Conservation (phyloP, 1,140 invertebrate species). For the Polyergus mexicanus region DNA sequence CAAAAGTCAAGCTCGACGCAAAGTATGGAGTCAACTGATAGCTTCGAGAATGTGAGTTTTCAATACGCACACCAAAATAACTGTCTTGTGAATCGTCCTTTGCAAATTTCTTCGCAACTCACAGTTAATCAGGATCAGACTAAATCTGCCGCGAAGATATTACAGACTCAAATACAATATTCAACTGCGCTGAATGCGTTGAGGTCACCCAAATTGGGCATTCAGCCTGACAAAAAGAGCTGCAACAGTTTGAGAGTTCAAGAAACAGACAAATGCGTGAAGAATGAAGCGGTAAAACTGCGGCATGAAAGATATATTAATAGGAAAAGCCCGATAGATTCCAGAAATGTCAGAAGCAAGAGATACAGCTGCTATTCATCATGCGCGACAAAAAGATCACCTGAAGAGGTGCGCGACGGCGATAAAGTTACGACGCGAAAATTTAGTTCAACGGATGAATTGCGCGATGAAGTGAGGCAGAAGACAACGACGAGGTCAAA, state of each 20-base stretch:
- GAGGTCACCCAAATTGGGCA: slow-evolving; percentile 30
- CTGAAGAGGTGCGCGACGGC: slow-evolving; percentile 57
- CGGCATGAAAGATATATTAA: slow-evolving; percentile 72
- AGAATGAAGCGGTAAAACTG: slow-evolving; percentile 73
- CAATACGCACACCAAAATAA: slow-evolving; percentile 33
- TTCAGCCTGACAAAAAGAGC: neutral
- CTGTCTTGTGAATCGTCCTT: slow-evolving; percentile 11
- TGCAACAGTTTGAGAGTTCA: slow-evolving; percentile 28
- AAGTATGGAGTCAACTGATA: slow-evolving; percentile 79
- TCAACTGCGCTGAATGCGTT: neutral
- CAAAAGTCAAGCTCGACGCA: slow-evolving; percentile 76
- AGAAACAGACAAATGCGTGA: slow-evolving; percentile 62
- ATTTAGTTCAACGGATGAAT: slow-evolving; percentile 80
- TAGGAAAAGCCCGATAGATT: slow-evolving; percentile 31
- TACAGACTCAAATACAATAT: slow-evolving; percentile 12
- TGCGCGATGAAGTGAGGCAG: slow-evolving; percentile 74
- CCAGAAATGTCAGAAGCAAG: slow-evolving; percentile 64
- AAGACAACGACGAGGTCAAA: slow-evolving; percentile 71
- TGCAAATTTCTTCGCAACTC: slow-evolving; percentile 20
- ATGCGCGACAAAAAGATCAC: slow-evolving; percentile 62
- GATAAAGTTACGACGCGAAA: slow-evolving; percentile 64
- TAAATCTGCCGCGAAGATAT: slow-evolving; percentile 22
- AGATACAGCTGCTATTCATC: slow-evolving; percentile 76
- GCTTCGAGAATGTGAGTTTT: slow-evolving; percentile 78
- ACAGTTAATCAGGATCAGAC: slow-evolving; percentile 31